Base-by-base conservation (phyloP, 2,113 vertebrate genomes). In the Colistium nudipinnis region DNA sequence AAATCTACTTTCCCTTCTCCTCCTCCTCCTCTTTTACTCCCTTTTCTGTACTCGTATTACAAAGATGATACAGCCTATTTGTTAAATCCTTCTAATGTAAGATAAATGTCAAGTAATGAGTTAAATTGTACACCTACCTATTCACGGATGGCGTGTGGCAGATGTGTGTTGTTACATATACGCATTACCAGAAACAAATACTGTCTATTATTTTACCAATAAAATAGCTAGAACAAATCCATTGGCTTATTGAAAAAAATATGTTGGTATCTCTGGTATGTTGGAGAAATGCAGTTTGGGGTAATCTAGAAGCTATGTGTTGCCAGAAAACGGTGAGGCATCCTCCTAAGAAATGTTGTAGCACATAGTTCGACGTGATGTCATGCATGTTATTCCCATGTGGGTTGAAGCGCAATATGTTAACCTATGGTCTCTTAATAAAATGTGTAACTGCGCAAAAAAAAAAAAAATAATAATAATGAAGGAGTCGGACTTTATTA, bases 361-460 rank as follows among this genome's bases (percentile, higher is more conserved):
- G 33, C 28, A 62, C 24, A 65, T 10, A 38, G 31, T 11, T 36
- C 35, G 35, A 10, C 9, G 1, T 49, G 9, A 62, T 24, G 25
- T 53, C 36, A 62, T 39, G 24, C 30, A 52, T 66, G 43, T 55
- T 80, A 51, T 68, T 39, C 14, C 16, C 14, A 17, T 16, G 17
- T 39, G 12, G 13, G 13, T 38, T 10, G 13, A 38, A 3, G 9
- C 36, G 13, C 36, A 7, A 17, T 17, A 44, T 19, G 41, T n/a
- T 20, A 44, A 16, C 7, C 6, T 6, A 20, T 44, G 9, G 12
- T 72, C 38, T 69, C 17, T 75, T 55, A 80, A 56, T 35, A 68
- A 25, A 63, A 51, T 51, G 52, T 48, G 39, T 7, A 67, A 62
- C 52, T 41, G 30, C 49, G 63, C 51, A 60, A 49, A 80, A 56